phyloP scores from a whole-genome alignment of 2,888 invertebrate genomes.

The Cheilosia variabilis region DNA sequence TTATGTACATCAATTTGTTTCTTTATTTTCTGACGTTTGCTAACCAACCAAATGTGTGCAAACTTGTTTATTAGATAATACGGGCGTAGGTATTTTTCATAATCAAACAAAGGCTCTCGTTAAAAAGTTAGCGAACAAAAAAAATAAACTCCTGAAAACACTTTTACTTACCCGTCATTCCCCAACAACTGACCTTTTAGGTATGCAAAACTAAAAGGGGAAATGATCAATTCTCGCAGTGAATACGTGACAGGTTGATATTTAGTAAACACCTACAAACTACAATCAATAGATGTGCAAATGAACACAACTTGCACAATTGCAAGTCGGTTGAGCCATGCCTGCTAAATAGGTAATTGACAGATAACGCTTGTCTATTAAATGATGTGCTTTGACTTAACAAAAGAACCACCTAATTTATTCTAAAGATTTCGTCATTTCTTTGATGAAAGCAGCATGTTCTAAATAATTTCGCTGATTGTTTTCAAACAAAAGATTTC shows the following conservation, averaged over 20 bases:
- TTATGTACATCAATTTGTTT: too few species aligned
- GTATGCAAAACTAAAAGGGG: slow-evolving; percentile 51
- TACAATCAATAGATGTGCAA: slow-evolving; percentile 2
- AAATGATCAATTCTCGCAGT: slow-evolving; percentile 34
- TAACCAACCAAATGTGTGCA: too few species aligned
- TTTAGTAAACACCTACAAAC: slow-evolving; percentile 43
- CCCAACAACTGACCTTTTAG: slow-evolving; percentile 55
- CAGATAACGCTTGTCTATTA: slow-evolving; percentile 7
- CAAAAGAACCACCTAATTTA: not conserved
- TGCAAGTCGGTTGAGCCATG: slow-evolving; percentile 19
- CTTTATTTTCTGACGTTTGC: too few species aligned
- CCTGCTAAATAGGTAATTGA: slow-evolving; percentile 7
- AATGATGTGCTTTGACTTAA: not conserved
- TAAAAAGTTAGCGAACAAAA: not conserved
- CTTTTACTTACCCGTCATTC: slow-evolving; percentile 11
- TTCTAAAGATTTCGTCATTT: not conserved
- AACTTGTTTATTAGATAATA: too few species aligned
- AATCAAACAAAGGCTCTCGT: slow-evolving; percentile 13
- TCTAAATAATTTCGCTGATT: not conserved
- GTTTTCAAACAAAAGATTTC: not conserved
- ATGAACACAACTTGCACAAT: slow-evolving; percentile 29
- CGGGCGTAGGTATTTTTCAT: slow-evolving; percentile 21
- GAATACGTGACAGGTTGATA: slow-evolving; percentile 46
- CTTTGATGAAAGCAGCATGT: not conserved
- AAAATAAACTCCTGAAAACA: slow-evolving; percentile 5